Evolutionary conservation across 2,797 vertebrate species (phyloP), one percentile per base, ranked within the genome.

Genomic region (Phrynocephalus forsythii): DNA sequence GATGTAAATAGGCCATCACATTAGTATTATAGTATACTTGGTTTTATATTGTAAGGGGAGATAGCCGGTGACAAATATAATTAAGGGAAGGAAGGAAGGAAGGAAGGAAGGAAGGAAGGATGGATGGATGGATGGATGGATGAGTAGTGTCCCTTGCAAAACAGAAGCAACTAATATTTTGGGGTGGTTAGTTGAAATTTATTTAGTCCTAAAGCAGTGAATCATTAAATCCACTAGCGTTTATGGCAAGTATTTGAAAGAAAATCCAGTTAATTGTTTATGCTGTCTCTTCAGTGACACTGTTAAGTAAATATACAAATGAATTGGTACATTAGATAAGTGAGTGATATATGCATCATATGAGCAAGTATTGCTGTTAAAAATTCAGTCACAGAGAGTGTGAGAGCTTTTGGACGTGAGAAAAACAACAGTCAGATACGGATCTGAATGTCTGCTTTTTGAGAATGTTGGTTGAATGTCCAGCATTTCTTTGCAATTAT

Each of bases 401-500:
- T 77, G 18, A 48, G 60, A 9, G 30, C 22, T 77, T 78, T 80
- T 50, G 67, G 77, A 85, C 26, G 50, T n/a, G 44, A 73, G 38
- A n/a, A 52, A 56, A 73, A 38, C 13, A 52, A 66, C n/a, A 76
- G 56, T 24, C 7, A 33, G 67, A n/a, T 67, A 67, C 15, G 22
- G 52, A 38, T 85, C 68, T 85, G 66, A 85, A 85, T 78, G 66
- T 24, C 63, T 85, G 72, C 48, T 77, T 85, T 85, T 56, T 44
- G 38, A 67, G 60, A 26, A 48, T 33, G 13, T 68, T 63, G 68
- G 28, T 69, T 68, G 44, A 79, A 79, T 52, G 24, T 28, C 33
- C n/a, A 79, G 15, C 2, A 79, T 44, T 28, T 60, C 30, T 86
- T 79, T 9, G 52, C 15, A 71, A 69, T 79, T 33, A 50, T 69